These are phyloP conservation scores for Maccullochella peelii DNA, from an alignment of 2,113 vertebrate species.

Conservation along the genomic window DNA sequence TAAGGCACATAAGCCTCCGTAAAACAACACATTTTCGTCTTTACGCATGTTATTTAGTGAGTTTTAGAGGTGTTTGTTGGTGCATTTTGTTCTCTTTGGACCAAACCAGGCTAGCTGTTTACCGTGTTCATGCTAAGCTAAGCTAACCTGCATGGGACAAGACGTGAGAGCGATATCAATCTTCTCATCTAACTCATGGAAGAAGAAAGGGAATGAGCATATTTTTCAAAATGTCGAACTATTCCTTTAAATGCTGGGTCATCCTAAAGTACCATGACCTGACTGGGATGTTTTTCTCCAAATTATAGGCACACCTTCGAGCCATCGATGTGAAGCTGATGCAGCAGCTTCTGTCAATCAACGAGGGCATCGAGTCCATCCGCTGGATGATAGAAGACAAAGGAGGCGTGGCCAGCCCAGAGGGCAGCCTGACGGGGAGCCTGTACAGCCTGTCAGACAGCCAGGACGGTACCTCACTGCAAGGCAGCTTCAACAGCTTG, in stretches of 20 bases:
- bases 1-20: background rate
- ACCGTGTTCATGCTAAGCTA: background rate
- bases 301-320: conserved; percentile 88
- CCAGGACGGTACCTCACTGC: conserved; percentile 87
- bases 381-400: conserved; percentile 97
- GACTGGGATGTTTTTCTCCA: background rate
- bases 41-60: background rate
- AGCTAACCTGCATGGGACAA: background rate
- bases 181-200: too few species aligned
- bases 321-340: conserved; percentile 94
- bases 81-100: background rate
- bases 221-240: background rate
- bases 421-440: conserved; percentile 93
- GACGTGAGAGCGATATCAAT: background rate
- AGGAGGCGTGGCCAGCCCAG: conserved; percentile 88
- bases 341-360: conserved; percentile 96
- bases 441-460: conserved; percentile 94
- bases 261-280: background rate
- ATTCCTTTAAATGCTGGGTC: background rate
- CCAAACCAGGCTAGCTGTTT: background rate
- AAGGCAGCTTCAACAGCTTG: conserved; percentile 90
- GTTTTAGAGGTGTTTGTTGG: background rate
- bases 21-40: background rate
- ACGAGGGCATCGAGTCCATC: conserved; percentile 96
- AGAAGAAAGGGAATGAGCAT: too few species aligned